Percentiles rank a stretch among this genome's conserved stretches.
Evolutionary conservation across 2,888 invertebrate genomes (phyloP).

Genomic region (Hemistola chrysoprasaria): DNA sequence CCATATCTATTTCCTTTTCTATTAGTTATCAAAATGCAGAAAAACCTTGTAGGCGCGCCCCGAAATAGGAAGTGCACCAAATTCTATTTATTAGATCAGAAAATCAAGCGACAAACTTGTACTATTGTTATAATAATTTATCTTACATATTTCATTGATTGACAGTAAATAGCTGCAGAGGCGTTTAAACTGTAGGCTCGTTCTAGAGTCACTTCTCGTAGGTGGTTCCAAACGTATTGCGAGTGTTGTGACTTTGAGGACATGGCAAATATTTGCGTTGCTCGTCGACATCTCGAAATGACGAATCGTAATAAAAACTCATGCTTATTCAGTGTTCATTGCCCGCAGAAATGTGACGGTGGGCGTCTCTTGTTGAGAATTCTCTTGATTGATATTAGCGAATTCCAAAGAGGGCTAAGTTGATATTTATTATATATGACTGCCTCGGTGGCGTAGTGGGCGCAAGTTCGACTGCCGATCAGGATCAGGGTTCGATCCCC

Average conservation of each 20-base stretch:
- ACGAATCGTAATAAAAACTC: conserved; percentile 29
- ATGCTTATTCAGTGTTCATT: conserved; percentile 16
- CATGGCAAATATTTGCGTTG: conserved; percentile 54
- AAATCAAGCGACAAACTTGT: conserved; percentile 8
- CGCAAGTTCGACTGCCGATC: too few species aligned
- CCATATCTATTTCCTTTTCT: too few species aligned
- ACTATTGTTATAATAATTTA: conserved; percentile 7
- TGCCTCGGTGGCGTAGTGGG: too few species aligned
- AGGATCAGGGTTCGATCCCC: too few species aligned
- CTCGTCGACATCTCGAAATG: conserved; percentile 35
- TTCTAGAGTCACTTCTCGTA: conserved; percentile 2
- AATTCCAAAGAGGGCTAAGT: neutral
- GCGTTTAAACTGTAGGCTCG: conserved; percentile 6
- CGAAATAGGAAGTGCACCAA: conserved; percentile 10
- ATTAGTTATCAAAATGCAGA: too few species aligned
- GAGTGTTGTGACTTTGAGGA: conserved; percentile 24
- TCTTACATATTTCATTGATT: neutral
- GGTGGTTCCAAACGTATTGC: neutral
- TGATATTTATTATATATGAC: too few species aligned
- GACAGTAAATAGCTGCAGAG: conserved; percentile 14
- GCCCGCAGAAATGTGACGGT: conserved; percentile 15
- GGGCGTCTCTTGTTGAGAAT: conserved; percentile 11
- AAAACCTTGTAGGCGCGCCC: conserved; percentile 1
- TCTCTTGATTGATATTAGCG: conserved; percentile 10
- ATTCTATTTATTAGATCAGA: conserved; percentile 14